Conservation (phyloP, 2,113 vertebrate species). For the Microtus oregoni region DNA sequence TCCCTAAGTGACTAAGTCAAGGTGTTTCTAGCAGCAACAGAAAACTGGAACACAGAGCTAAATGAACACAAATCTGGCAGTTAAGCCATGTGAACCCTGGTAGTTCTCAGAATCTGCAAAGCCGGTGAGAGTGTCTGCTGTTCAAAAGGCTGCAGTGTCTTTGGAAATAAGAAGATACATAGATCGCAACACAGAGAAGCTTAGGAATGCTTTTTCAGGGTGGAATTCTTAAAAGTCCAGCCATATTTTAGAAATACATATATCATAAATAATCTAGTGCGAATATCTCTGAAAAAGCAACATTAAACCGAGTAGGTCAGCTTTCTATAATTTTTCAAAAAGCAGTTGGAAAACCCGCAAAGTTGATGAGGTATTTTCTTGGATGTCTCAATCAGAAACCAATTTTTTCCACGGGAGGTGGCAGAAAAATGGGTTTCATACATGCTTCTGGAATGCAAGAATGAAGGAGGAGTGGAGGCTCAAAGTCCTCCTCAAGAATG, state of each 20-base stretch:
- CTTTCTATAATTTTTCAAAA: neutral
- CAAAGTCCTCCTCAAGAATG: conserved; percentile 56
- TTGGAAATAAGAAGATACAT: neutral
- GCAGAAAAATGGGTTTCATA: conserved; percentile 23
- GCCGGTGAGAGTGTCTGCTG: neutral
- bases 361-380: neutral
- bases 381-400: conserved; percentile 13
- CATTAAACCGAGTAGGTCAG: neutral
- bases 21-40: neutral
- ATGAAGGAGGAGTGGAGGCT: conserved; percentile 13
- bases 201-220: neutral
- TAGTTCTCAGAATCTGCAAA: neutral
- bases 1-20: neutral
- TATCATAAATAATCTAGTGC: conserved; percentile 11
- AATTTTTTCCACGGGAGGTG: neutral
- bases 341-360: conserved; percentile 35
- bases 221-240: neutral
- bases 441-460: conserved; percentile 16
- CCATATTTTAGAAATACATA: conserved; percentile 22
- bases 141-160: neutral
- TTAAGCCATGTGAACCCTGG: neutral
- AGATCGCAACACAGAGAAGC: neutral
- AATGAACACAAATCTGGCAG: neutral
- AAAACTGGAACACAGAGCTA: neutral
- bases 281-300: conserved; percentile 49